Evolutionary conservation across 2,113 vertebrate species (phyloP).

Genomic region (Paramisgurnus dabryanus): DNA sequence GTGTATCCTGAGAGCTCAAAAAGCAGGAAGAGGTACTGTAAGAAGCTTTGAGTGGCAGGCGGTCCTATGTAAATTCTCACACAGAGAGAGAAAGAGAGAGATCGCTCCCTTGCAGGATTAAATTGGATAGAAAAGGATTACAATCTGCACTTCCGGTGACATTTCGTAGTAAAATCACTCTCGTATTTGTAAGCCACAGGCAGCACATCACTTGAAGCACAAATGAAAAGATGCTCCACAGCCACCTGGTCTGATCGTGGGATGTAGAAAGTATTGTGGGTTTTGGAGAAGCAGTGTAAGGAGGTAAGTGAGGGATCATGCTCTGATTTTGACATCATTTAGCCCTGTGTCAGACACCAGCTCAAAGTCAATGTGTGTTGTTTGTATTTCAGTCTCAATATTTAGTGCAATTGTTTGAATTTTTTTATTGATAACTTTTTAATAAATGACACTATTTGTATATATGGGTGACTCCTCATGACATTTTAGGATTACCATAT

Average conservation of each 20-base stretch:
- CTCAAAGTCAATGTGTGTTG: background rate
- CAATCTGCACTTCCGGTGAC: constrained; percentile 49
- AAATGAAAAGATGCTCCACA: background rate
- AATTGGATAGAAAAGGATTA: constrained; percentile 67
- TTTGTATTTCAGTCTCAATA: background rate
- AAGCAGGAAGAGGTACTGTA: constrained; percentile 62
- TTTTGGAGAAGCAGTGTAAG: background rate
- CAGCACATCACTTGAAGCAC: constrained; percentile 4
- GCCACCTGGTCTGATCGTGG: background rate
- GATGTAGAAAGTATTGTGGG: background rate
- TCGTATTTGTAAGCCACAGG: constrained; percentile 49
- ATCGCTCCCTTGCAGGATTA: constrained; percentile 60
- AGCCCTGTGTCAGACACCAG: background rate
- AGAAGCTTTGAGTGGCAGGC: constrained; percentile 69
- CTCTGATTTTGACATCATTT: constrained; percentile 18
- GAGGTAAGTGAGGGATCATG: constrained; percentile 12
- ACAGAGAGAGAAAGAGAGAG: background rate
- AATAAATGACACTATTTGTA: no score
- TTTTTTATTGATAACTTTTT: no score
- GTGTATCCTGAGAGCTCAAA: constrained; percentile 50
- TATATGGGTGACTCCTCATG: no score
- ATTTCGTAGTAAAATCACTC: constrained; percentile 62
- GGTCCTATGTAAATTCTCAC: constrained; percentile 25
- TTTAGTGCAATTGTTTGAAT: no score
- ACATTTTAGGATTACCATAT: no score